Percentiles rank a stretch among this genome's conserved stretches.
phyloP scores from a whole-genome alignment of 2,888 invertebrate species.

The Pinctada fucata region DNA sequence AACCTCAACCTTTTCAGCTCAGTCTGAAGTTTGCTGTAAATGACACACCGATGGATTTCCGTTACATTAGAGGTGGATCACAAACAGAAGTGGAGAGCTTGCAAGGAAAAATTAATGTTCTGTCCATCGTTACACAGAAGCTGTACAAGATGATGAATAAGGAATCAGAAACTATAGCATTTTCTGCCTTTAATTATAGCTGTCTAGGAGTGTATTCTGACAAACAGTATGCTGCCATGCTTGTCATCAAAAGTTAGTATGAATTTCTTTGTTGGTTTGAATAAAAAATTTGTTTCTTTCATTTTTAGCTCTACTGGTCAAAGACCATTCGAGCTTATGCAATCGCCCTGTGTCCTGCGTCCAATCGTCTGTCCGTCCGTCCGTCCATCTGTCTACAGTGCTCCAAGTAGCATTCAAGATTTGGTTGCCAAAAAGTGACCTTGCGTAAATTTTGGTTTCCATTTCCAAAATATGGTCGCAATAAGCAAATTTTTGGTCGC shows the following conservation, averaged over 20 bases:
- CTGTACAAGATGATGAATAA: conserved; percentile 34
- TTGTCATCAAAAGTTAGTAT: conserved; percentile 64
- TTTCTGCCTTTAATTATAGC: conserved; percentile 73
- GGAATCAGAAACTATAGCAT: conserved; percentile 54
- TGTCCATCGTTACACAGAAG: conserved; percentile 27
- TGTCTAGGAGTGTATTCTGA: conserved; percentile 71
- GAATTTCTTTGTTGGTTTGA: conserved; percentile 7
- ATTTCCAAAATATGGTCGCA: neutral
- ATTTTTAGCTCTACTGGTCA: no score
- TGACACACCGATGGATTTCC: conserved; percentile 31
- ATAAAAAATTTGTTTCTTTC: neutral
- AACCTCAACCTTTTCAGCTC: conserved; percentile 22
- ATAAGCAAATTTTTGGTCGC: no score
- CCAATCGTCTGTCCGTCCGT: no score
- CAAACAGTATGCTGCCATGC: conserved; percentile 61
- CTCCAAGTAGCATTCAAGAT: no score
- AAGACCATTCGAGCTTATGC: no score
- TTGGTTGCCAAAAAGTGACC: no score
- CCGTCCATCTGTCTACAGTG: no score
- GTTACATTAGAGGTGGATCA: conserved; percentile 37
- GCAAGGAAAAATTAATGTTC: conserved; percentile 28
- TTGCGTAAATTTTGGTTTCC: no score
- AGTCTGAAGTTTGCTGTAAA: conserved; percentile 24
- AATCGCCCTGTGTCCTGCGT: no score
- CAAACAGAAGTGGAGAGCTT: conserved; percentile 35